Base-by-base conservation (phyloP, 2,888 invertebrate genomes). In the Alloplasta piceator region DNA sequence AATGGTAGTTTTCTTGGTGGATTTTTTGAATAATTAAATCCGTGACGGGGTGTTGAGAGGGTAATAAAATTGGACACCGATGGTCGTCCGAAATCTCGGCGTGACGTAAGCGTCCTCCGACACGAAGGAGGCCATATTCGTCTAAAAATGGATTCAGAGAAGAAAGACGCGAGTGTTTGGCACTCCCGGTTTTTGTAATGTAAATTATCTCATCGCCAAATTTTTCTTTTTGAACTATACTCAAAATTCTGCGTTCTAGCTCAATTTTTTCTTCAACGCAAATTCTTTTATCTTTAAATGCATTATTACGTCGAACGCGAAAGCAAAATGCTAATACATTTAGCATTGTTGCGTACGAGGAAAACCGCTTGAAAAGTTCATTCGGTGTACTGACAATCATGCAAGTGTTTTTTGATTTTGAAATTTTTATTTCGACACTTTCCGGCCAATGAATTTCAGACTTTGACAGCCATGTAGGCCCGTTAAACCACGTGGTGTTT, bases 401-500 rank as follows among this genome's bases (percentile, higher is more conserved):
- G 7, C 55, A 55, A 6, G 43, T 55, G 10, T 56, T 55, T 1
- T 64, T 55, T 1, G 14, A n/a, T 68, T 48, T 0, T 41, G n/a
- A 6, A 9, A 26, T 7, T 39, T 41, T 2, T 78, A 78, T 78
- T 74, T 78, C 6, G 55, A 39, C 0, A 5, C 9, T 38, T 73
- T n/a, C n/a, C n/a, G n/a, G n/a, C n/a, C n/a, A n/a, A n/a, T n/a
- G n/a, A n/a, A n/a, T n/a, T n/a, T n/a, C 39, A n/a, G 63, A 6
- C 10, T 66, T 67, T 6, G 16, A 16, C 9, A 84, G 41, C 84
- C 84, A 85, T 0, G 9, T 1, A 0, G 85, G 85, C 0, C 84
- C 84, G 3, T 60, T 1, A 3, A 70, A 60, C 84, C 83, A 86
- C 6, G 55, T 36, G 0, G 41, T 43, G 41, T 83, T 83, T 41